phyloP scores from a whole-genome alignment of 2,888 invertebrate species.

The Palloptera scutellata region DNA sequence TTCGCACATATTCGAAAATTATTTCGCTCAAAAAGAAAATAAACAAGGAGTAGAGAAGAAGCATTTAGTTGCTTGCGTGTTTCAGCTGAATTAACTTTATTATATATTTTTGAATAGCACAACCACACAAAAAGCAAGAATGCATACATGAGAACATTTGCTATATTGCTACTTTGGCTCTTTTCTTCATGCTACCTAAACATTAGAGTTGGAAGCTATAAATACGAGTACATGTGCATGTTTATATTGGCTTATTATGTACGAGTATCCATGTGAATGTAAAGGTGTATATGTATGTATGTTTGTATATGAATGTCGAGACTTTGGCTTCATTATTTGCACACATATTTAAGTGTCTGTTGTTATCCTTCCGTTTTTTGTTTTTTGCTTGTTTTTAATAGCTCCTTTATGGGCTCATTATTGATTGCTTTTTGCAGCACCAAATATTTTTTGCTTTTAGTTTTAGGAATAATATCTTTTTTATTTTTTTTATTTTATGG shows the following conservation, averaged over 20 bases:
- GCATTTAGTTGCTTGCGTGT: constrained; percentile 25
- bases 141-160: too few species aligned
- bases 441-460: too few species aligned
- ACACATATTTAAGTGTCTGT: constrained; percentile 19
- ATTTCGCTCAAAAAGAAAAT: too few species aligned
- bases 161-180: too few species aligned
- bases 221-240: too few species aligned
- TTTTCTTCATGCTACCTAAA: too few species aligned
- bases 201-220: too few species aligned
- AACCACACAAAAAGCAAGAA: not conserved
- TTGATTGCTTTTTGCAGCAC: constrained; percentile 10
- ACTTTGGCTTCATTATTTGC: not conserved
- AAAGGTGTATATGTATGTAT: not conserved
- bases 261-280: not conserved
- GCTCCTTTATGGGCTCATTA: constrained; percentile 13
- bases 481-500: too few species aligned
- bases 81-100: constrained; percentile 18
- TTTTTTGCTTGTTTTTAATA: too few species aligned
- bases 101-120: constrained; percentile 15
- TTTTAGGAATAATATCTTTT: too few species aligned
- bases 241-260: too few species aligned
- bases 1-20: constrained; percentile 9
- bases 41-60: too few species aligned
- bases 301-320: not conserved
- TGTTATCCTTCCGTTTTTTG: constrained; percentile 7